These are phyloP conservation scores for Xenopus borealis DNA, from an alignment of 2,113 vertebrate species.

Conservation along the genomic window DNA sequence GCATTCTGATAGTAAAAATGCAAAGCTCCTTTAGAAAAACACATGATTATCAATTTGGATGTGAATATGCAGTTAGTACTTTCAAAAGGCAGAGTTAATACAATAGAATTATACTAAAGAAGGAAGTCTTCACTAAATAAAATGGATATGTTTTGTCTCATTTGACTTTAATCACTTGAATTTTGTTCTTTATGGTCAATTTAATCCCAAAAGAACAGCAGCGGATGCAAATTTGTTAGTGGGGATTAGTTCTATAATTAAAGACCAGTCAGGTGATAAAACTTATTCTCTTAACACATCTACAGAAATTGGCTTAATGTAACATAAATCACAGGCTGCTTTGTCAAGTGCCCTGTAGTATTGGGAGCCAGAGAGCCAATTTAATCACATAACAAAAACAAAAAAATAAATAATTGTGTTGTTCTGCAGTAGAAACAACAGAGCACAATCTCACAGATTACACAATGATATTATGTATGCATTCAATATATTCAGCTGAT, in stretches of 20 bases:
- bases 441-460: no score
- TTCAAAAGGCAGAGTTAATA: no score
- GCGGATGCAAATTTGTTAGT: not conserved
- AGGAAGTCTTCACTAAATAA: not conserved
- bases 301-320: not conserved
- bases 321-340: not conserved
- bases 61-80: no score
- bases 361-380: no score
- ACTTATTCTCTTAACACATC: not conserved
- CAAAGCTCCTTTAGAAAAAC: no score
- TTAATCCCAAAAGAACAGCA: constrained; percentile 4
- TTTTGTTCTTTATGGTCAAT: constrained; percentile 1
- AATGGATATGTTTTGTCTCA: not conserved
- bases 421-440: no score
- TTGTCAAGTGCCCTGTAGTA: not conserved
- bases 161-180: constrained; percentile 1
- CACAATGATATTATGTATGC: no score
- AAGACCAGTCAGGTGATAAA: constrained; percentile 2
- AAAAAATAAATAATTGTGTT: no score
- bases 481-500: no score
- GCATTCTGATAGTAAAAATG: no score
- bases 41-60: no score
- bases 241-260: not conserved
- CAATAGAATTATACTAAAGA: not conserved
- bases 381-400: no score